Percentiles rank a stretch among this genome's conserved stretches.
These are phyloP conservation scores for Tillus elongatus DNA, from an alignment of 2,888 invertebrate genomes.

Conservation along the genomic window DNA sequence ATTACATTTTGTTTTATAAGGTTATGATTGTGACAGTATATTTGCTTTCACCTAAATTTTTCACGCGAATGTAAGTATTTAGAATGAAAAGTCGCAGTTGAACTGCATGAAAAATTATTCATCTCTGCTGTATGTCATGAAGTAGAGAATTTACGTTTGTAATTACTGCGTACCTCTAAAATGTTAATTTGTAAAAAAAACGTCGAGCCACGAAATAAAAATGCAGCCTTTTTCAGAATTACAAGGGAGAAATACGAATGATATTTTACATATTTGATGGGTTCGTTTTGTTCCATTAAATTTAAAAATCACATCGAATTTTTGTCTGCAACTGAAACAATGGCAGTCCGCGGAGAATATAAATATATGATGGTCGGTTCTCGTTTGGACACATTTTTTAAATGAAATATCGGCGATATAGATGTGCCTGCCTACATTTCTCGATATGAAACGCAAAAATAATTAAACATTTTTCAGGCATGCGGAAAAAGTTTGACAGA, in stretches of 20 bases:
- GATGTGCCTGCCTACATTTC: conserved; percentile 40
- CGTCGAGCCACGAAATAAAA: too few species aligned
- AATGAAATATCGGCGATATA: conserved; percentile 44
- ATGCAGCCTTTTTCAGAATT: conserved; percentile 34
- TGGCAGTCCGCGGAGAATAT: conserved; percentile 42
- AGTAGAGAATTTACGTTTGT: too few species aligned
- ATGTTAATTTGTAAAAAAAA: too few species aligned
- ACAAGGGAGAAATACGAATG: conserved; percentile 33
- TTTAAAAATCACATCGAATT: conserved; percentile 43
- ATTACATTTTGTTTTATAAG: too few species aligned
- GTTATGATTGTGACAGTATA: too few species aligned
- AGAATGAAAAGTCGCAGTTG: too few species aligned
- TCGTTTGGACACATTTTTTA: conserved; percentile 42
- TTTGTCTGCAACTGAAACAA: conserved; percentile 40
- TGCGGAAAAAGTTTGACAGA: conserved; percentile 45
- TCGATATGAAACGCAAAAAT: conserved; percentile 45
- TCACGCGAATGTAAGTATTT: too few species aligned
- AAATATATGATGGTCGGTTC: conserved; percentile 43
- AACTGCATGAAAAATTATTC: too few species aligned
- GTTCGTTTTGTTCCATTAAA: conserved; percentile 41
- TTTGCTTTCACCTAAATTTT: too few species aligned
- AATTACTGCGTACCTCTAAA: too few species aligned
- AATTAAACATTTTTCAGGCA: conserved; percentile 46
- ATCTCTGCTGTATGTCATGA: too few species aligned
- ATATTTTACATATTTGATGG: conserved; percentile 42